phyloP scores from a whole-genome alignment of 2,797 vertebrate genomes.

The Moxostoma hubbsi region DNA sequence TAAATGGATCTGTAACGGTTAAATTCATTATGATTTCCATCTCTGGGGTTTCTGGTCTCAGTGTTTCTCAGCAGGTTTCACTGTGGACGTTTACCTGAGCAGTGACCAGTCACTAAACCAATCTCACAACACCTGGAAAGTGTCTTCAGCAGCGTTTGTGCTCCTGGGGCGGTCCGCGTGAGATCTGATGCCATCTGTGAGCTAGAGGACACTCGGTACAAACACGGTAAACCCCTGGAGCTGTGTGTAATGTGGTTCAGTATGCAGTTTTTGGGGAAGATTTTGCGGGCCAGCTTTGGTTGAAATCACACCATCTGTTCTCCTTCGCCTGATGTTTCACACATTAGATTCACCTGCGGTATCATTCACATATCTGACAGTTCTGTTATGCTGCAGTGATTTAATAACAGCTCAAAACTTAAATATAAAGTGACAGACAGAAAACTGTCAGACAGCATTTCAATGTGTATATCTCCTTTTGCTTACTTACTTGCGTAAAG shows the following conservation, averaged over 20 bases:
- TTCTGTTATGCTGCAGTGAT: neutral
- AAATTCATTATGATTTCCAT: no score
- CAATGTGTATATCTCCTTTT: no score
- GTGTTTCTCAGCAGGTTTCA: neutral
- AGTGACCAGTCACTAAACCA: neutral
- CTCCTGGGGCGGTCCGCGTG: neutral
- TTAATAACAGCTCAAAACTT: neutral
- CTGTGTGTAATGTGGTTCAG: neutral
- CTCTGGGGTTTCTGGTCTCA: neutral
- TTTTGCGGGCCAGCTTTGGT: neutral
- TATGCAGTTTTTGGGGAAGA: neutral
- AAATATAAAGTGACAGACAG: neutral
- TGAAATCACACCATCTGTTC: slow-evolving; percentile 25
- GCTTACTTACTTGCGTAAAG: no score
- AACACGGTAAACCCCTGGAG: neutral
- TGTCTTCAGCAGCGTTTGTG: neutral
- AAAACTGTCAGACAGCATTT: no score
- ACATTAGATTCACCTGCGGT: slow-evolving; percentile 20
- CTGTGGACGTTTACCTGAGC: neutral
- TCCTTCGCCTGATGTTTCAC: neutral
- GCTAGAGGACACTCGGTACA: slow-evolving; percentile 15
- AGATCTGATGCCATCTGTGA: slow-evolving; percentile 17
- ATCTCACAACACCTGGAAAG: slow-evolving; percentile 23
- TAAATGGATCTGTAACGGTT: no score
- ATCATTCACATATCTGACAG: neutral